A percentile compares a stretch with the other conserved stretches of the same genome.
These are phyloP conservation scores for Eilema griseolum DNA, from an alignment of 2,888 invertebrate species.

Conservation along the genomic window DNA sequence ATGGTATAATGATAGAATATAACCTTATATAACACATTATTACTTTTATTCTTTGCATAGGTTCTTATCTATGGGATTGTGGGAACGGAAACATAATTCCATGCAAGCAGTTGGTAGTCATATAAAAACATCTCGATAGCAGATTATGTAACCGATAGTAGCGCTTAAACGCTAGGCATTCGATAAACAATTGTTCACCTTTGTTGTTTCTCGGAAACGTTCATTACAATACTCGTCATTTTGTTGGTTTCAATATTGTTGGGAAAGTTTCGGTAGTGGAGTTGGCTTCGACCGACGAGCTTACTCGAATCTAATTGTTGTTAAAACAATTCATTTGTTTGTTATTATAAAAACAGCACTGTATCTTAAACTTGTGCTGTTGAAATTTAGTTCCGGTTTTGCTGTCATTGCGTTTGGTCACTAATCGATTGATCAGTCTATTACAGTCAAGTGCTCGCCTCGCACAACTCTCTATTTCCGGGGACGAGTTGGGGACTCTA, in stretches of 20 bases:
- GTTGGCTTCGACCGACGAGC: constrained; percentile 54
- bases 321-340: constrained; percentile 50
- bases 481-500: no score
- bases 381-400: constrained; percentile 16
- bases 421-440: background rate
- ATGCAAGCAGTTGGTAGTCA: no score
- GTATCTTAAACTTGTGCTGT: constrained; percentile 29
- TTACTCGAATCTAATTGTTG: constrained; percentile 44
- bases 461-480: no score
- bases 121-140: constrained; percentile 8
- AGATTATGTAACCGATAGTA: constrained; percentile 44
- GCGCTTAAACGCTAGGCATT: constrained; percentile 52
- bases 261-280: constrained; percentile 54
- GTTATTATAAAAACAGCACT: constrained; percentile 41
- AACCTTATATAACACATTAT: no score
- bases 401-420: background rate
- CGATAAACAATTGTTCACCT: constrained; percentile 64
- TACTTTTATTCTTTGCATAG: no score
- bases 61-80: no score
- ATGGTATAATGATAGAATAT: no score
- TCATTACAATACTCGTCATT: constrained; percentile 65
- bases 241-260: constrained; percentile 67
- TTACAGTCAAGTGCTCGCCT: background rate
- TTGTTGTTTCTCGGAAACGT: constrained; percentile 62
- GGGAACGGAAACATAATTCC: no score